Conservation (phyloP, 2,797 vertebrate genomes). For the Melopsittacus undulatus region DNA sequence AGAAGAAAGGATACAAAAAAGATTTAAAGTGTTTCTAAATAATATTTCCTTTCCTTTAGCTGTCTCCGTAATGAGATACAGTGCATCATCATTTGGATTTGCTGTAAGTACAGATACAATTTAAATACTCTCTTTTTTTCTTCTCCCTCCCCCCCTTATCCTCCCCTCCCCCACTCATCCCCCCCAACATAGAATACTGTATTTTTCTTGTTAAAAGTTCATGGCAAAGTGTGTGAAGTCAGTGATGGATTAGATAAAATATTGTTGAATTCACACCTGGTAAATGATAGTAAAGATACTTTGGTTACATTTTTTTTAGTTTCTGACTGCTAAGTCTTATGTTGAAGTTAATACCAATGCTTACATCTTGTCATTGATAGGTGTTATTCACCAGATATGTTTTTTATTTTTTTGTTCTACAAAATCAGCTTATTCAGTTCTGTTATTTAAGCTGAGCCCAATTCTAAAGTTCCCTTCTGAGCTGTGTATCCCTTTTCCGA, state of each 20-base stretch:
- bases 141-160: background rate
- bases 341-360: background rate
- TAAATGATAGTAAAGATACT: background rate
- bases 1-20: background rate
- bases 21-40: slow-evolving; percentile 61
- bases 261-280: background rate
- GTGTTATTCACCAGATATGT: background rate
- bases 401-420: background rate
- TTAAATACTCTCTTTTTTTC: background rate
- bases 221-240: background rate
- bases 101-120: slow-evolving; percentile 86
- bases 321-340: background rate
- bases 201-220: background rate
- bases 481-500: accelerated
- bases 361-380: background rate
- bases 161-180: too few relatives aligned
- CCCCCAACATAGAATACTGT: background rate
- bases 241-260: background rate
- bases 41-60: slow-evolving; percentile 83
- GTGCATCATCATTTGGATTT: slow-evolving; percentile 97
- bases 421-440: background rate
- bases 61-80: slow-evolving; percentile 97
- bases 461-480: background rate
- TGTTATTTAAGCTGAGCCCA: background rate
- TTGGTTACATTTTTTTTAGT: background rate